phyloP scores from a whole-genome alignment of 2,113 vertebrate genomes.

The Peucedramus taeniatus region DNA sequence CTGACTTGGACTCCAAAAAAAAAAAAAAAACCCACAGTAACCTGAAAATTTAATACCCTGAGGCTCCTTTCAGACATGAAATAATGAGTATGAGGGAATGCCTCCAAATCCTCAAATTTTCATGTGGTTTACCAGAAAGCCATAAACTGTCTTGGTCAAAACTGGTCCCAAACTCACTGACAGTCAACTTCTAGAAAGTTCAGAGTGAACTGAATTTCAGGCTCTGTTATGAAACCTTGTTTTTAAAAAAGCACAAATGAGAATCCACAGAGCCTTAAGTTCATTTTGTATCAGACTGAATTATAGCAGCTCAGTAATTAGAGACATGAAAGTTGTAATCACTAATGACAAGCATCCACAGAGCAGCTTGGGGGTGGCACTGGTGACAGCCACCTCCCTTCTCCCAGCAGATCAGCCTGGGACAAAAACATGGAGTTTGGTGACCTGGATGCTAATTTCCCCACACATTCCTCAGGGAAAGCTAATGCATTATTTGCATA shows the following conservation, averaged over 20 bases:
- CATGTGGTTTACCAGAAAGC: neutral
- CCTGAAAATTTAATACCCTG: neutral
- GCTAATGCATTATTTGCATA: slow-evolving; percentile 13
- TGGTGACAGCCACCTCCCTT: neutral
- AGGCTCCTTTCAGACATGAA: neutral
- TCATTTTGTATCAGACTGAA: slow-evolving; percentile 19
- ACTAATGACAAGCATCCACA: neutral
- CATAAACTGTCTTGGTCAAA: neutral
- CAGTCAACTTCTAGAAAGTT: neutral
- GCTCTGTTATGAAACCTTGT: neutral
- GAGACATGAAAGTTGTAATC: slow-evolving; percentile 13
- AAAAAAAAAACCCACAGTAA: neutral
- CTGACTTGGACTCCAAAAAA: neutral
- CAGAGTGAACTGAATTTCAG: neutral
- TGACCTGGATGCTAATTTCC: slow-evolving; percentile 37
- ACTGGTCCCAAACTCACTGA: neutral
- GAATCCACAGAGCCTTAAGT: neutral
- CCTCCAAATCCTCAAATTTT: neutral
- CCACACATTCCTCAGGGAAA: neutral
- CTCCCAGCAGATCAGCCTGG: neutral
- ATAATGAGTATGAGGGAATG: neutral
- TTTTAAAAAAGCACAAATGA: neutral
- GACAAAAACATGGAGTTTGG: neutral
- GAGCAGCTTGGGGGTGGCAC: neutral
- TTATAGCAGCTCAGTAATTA: slow-evolving; percentile 26